Conservation (phyloP, 1,140 invertebrate genomes). For the Probaryconus sp. region DNA sequence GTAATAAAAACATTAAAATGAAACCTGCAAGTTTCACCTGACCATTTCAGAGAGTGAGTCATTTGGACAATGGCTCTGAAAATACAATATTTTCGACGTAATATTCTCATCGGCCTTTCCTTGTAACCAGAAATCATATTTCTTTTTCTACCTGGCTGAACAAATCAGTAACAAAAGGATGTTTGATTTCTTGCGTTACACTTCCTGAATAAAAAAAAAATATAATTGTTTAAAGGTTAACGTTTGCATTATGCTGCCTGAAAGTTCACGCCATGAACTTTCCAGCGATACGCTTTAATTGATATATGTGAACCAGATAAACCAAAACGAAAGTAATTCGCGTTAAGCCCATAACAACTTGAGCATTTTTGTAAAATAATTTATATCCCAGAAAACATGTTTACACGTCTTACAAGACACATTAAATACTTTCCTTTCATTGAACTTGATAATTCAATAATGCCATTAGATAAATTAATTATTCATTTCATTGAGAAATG, state of each 20-base stretch:
- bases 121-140: constrained; percentile 1
- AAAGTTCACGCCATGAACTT: constrained; percentile 50
- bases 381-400: constrained; percentile 14
- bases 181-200: not conserved
- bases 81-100: not conserved
- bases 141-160: not conserved
- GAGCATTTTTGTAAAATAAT: constrained; percentile 26
- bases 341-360: constrained; percentile 13
- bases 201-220: constrained; percentile 5
- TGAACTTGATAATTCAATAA: constrained; percentile 50
- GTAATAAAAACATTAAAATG: too few species aligned
- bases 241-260: constrained; percentile 41
- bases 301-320: constrained; percentile 36
- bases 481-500: constrained; percentile 14
- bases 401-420: constrained; percentile 18
- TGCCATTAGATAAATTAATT: constrained; percentile 40
- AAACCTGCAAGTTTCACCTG: constrained; percentile 18
- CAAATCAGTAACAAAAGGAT: too few species aligned
- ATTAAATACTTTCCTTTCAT: constrained; percentile 23
- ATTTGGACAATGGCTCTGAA: not conserved
- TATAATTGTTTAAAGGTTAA: constrained; percentile 42
- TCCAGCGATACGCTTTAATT: constrained; percentile 47
- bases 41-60: not conserved
- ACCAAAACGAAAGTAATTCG: constrained; percentile 36
- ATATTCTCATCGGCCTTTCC: not conserved